Evolutionary conservation across 2,113 vertebrate genomes (phyloP), one percentile per base, ranked within the genome.

Genomic region (Noturus placidus): DNA sequence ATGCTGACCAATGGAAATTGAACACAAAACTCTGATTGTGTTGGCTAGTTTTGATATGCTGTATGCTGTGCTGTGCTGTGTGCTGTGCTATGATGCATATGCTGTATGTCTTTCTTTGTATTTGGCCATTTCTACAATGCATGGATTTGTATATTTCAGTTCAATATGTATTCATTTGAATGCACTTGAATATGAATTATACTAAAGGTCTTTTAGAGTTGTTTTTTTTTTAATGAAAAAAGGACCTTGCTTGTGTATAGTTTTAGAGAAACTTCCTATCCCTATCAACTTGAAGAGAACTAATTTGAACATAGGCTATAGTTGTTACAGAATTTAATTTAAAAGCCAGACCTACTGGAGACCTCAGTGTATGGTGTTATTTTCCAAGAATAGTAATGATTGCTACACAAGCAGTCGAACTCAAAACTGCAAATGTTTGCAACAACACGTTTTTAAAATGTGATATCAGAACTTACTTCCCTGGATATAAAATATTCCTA

Each of bases 251-350:
- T 20, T 35, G 79, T 82, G 13, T 33, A 76, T 14, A 77, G 33
- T 33, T 38, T 4, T 38, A 38, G 38, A 38, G 17, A 77, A 59
- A 67, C 59, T 82, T 82, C 30, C 20, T 42, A 5, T 86, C 9
- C 15, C 86, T 90, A 86, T 65, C 30, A 88, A 65, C 35, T 67
- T 27, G 1, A 77, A 77, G 46, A 77, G 19, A 86, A 84, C 35
- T 86, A n/a, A 90, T 86, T 81, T 76, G 27, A 88, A 77, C 42
- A 76, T 72, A 76, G 50, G 17, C 2, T 22, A 33, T 72, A 25
- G 42, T 20, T 42, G 11, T 42, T 38, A 15, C 30, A 81, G 50
- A 86, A 52, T 38, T 7, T 56, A 86, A 81, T 65, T 88, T 84
- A 72, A 82, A 70, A 59, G 56, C 25, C 42, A 63, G 72, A 33